Conservation (phyloP, 2,797 vertebrate genomes). For the Pseudotriccus pelzelni region DNA sequence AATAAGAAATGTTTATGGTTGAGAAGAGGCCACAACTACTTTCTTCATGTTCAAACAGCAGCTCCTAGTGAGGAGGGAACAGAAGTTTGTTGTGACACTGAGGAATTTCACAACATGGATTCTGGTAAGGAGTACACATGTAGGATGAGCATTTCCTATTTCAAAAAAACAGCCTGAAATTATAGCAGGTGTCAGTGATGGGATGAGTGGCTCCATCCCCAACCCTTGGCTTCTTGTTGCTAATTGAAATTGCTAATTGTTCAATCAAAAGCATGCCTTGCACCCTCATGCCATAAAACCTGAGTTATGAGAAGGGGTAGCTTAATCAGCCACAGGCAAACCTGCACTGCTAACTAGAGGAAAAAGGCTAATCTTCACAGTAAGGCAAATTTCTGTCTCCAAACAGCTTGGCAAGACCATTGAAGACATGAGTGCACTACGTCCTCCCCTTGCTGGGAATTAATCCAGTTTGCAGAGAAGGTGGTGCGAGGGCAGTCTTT, state of each 20-base stretch:
- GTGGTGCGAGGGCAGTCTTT: not conserved
- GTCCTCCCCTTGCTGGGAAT: not conserved
- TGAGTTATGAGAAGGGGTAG: not conserved
- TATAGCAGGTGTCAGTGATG: not conserved
- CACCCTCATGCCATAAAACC: not conserved
- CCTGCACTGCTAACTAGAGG: not conserved
- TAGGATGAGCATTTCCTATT: not conserved
- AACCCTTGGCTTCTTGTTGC: not conserved
- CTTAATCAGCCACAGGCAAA: not conserved
- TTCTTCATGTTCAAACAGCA: not conserved
- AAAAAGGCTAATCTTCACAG: not conserved
- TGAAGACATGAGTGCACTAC: not conserved
- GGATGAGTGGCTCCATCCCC: not conserved
- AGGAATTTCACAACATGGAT: not conserved
- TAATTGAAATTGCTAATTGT: not conserved
- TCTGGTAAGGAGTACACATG: not conserved
- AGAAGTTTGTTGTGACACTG: not conserved
- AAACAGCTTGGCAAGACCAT: not conserved
- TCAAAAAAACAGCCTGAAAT: not conserved
- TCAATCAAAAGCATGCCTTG: not conserved
- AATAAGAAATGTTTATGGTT: not conserved
- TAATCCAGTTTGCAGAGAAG: not conserved
- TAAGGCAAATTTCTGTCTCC: not conserved
- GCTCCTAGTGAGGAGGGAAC: not conserved
- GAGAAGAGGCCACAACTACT: not conserved